These are phyloP conservation scores for Macquaria ambigua DNA, from an alignment of 2,113 vertebrate genomes.

Conservation along the genomic window DNA sequence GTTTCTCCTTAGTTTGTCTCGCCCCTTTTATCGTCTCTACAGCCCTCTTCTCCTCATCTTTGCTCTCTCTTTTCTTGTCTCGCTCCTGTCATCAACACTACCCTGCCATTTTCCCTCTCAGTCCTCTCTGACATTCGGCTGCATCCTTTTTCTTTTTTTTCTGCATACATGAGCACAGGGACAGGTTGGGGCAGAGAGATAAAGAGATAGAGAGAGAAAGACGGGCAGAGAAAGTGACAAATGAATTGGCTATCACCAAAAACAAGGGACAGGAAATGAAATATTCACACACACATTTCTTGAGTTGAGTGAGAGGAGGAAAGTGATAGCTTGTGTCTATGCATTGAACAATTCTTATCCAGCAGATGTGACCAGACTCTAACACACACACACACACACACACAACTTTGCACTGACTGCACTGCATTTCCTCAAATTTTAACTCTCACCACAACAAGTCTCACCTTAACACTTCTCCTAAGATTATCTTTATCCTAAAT, in stretches of 20 bases:
- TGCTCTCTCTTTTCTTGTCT: background rate
- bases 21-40: slow-evolving; percentile 9
- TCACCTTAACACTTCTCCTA: background rate
- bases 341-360: slow-evolving; percentile 13
- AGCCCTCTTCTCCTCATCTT: slow-evolving; percentile 20
- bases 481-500: background rate
- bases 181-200: slow-evolving; percentile 24
- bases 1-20: slow-evolving; percentile 38
- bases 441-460: background rate
- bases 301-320: background rate
- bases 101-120: slow-evolving; percentile 32
- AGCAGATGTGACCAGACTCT: slow-evolving; percentile 16
- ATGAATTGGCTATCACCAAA: slow-evolving; percentile 40
- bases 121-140: slow-evolving; percentile 35
- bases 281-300: slow-evolving; percentile 28
- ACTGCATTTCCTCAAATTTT: too few relatives aligned
- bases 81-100: slow-evolving; percentile 24
- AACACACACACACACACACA: background rate
- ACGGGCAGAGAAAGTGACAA: slow-evolving; percentile 27
- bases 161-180: slow-evolving; percentile 30
- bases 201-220: slow-evolving; percentile 22
- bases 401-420: background rate
- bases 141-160: slow-evolving; percentile 16
- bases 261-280: slow-evolving; percentile 54
- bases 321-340: slow-evolving; percentile 20